Conservation (phyloP, 2,888 invertebrate species). For the Coleophora flavipennella region DNA sequence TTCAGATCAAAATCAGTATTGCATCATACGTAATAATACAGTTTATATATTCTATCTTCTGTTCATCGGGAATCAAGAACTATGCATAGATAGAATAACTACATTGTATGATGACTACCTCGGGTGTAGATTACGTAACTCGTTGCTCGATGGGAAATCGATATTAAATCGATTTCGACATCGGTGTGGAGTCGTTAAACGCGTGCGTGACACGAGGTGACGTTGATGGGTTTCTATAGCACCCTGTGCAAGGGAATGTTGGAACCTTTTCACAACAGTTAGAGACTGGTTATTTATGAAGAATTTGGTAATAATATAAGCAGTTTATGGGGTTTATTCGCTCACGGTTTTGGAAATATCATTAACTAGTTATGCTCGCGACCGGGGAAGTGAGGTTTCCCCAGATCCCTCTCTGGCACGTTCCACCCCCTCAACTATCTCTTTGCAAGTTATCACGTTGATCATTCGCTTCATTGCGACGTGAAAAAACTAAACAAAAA, state of each 20-base stretch:
- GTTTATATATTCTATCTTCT: too few species aligned
- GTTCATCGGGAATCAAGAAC: too few species aligned
- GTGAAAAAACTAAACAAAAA: too few species aligned
- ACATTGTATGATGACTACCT: slow-evolving; percentile 15
- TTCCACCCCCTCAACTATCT: too few species aligned
- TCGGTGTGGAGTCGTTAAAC: neutral
- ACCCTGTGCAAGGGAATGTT: neutral
- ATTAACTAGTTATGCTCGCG: too few species aligned
- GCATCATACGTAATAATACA: neutral
- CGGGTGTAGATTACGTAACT: slow-evolving; percentile 21
- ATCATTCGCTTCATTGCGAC: too few species aligned
- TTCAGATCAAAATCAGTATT: neutral
- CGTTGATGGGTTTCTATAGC: slow-evolving; percentile 1
- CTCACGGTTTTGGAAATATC: too few species aligned
- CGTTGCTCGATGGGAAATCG: slow-evolving; percentile 17
- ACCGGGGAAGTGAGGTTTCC: too few species aligned
- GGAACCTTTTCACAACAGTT: neutral
- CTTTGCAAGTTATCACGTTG: too few species aligned
- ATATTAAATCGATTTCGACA: slow-evolving; percentile 13
- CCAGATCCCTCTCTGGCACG: too few species aligned
- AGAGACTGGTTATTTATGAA: neutral
- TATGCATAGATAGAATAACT: neutral
- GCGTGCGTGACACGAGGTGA: neutral
- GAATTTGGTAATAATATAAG: too few species aligned
- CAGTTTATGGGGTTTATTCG: too few species aligned